Conservation (phyloP, 35 echinoderm and acorn worm species). For the Apostichopus californicus region DNA sequence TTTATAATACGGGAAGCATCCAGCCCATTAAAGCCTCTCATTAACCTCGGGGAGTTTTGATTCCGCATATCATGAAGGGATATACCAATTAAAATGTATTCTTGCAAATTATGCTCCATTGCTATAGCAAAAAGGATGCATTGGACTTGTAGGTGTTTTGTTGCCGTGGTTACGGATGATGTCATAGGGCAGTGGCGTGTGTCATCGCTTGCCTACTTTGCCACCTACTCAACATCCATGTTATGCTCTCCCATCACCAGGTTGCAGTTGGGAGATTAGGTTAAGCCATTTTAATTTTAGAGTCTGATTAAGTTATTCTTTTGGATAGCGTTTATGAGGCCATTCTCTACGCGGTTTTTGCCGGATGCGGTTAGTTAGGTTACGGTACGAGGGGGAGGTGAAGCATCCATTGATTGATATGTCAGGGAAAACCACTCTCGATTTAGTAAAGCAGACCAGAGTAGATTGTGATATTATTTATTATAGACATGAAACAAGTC, state of each 20-base stretch:
- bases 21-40: neutral
- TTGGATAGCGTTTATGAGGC: neutral
- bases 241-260: neutral
- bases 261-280: conserved; percentile 15
- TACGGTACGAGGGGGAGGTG: neutral
- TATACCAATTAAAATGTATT: conserved; percentile 37
- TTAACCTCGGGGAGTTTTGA: conserved; percentile 12
- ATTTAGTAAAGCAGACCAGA: no score
- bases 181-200: neutral
- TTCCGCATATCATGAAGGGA: conserved; percentile 10
- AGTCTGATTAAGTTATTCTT: conserved; percentile 19
- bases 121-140: neutral
- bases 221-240: conserved; percentile 2
- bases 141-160: conserved; percentile 12
- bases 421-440: neutral
- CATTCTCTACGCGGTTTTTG: neutral
- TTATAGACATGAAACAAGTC: no score
- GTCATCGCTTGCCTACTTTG: neutral
- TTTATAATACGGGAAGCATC: neutral
- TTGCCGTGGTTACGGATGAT: conserved; percentile 35
- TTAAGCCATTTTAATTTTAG: conserved; percentile 13
- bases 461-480: no score
- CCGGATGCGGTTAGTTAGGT: neutral
- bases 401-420: neutral
- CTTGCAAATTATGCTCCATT: neutral